phyloP scores from a whole-genome alignment of 1,140 invertebrate genomes.

The Phymorhynchus buccinoides region DNA sequence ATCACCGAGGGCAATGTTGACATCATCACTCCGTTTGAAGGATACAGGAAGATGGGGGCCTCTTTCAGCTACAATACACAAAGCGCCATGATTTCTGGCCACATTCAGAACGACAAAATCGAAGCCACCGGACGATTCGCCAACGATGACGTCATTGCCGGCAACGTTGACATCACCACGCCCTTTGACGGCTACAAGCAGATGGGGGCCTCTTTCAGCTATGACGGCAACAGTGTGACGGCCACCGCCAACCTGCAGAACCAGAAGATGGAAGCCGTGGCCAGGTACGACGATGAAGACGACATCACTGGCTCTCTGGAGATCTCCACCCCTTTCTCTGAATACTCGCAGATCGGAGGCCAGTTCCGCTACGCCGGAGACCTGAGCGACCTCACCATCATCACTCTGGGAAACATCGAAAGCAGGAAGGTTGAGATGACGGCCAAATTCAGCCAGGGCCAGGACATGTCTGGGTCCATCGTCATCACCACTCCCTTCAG shows the following conservation, averaged over 20 bases:
- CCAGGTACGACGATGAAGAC: neutral
- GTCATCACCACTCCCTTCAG: slow-evolving; percentile 13
- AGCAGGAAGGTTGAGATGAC: neutral
- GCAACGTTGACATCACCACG: slow-evolving; percentile 5
- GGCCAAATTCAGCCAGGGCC: neutral
- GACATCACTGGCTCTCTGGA: slow-evolving; percentile 1
- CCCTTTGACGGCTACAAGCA: slow-evolving; percentile 26
- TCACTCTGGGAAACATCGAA: neutral
- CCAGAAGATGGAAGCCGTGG: neutral
- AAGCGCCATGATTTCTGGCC: neutral
- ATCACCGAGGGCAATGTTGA: neutral
- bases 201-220: slow-evolving; percentile 18
- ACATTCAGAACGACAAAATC: neutral
- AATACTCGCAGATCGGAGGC: neutral
- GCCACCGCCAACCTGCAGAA: neutral
- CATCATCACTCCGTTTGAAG: neutral
- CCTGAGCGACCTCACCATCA: neutral
- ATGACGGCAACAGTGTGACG: neutral
- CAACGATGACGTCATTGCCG: neutral
- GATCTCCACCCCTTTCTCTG: slow-evolving; percentile 20
- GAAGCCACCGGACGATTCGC: neutral
- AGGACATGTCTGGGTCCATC: slow-evolving; percentile 2
- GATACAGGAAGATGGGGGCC: slow-evolving; percentile 6
- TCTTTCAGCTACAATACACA: neutral
- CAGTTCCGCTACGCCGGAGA: neutral